Conservation (phyloP, 2,888 invertebrate genomes). For the Cheilosia variabilis region DNA sequence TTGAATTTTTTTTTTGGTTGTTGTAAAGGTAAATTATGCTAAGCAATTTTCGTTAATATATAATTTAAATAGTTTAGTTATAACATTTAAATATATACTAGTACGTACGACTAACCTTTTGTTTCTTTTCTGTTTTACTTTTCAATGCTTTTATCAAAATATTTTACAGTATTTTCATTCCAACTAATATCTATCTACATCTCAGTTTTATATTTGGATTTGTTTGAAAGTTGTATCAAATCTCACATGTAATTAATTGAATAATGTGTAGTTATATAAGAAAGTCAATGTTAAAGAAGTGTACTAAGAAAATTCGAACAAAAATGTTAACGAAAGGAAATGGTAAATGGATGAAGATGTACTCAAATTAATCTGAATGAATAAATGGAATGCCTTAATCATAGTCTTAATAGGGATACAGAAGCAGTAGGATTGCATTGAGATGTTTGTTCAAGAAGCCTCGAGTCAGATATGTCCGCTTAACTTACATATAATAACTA, state of each 20-base stretch:
- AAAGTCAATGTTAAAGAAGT: not conserved
- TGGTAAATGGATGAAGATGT: no score
- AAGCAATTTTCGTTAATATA: slow-evolving; percentile 66
- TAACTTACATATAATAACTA: no score
- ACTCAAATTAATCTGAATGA: no score
- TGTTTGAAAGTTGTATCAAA: not conserved
- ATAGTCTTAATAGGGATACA: no score
- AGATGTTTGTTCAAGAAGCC: no score
- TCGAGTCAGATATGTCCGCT: no score
- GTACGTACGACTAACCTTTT: slow-evolving; percentile 51
- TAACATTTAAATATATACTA: slow-evolving; percentile 71
- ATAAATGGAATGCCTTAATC: no score
- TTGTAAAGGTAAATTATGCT: slow-evolving; percentile 66
- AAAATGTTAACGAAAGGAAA: not conserved
- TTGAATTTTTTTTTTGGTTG: slow-evolving; percentile 30
- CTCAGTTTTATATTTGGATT: slow-evolving; percentile 40
- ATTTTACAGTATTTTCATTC: slow-evolving; percentile 72
- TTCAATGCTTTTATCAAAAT: slow-evolving; percentile 69
- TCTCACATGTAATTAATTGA: not conserved
- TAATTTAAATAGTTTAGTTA: slow-evolving; percentile 56
- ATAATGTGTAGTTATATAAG: not conserved
- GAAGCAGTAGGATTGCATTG: no score
- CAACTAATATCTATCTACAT: slow-evolving; percentile 68
- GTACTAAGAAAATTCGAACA: not conserved
- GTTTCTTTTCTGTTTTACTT: slow-evolving; percentile 29